A percentile compares a stretch with the other conserved stretches of the same genome.
Conservation (phyloP, 1,140 invertebrate genomes). For the Gerris buenoi region DNA sequence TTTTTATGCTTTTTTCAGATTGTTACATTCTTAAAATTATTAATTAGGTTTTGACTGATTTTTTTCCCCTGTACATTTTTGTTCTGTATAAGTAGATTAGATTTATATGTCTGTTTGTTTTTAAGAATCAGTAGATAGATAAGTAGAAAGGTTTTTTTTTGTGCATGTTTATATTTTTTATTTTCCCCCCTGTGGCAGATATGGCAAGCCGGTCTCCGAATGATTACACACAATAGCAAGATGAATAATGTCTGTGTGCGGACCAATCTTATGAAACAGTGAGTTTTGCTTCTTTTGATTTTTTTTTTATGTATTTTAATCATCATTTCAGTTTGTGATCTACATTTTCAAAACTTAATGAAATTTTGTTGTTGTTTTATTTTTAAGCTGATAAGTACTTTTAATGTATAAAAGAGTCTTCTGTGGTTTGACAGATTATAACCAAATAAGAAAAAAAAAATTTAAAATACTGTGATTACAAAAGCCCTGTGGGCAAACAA, state of each 20-base stretch:
- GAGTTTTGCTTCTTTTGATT: constrained; percentile 43
- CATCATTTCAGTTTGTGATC: too few relatives aligned
- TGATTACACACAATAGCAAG: constrained; percentile 93
- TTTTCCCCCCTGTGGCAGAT: constrained; percentile 36
- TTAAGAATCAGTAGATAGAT: constrained; percentile 6
- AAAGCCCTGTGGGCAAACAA: too few relatives aligned
- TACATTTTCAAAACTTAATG: too few relatives aligned
- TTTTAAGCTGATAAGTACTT: too few relatives aligned
- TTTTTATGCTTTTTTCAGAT: constrained; percentile 10
- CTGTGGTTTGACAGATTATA: too few relatives aligned
- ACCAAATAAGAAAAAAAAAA: too few relatives aligned
- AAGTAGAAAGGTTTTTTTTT: constrained; percentile 10
- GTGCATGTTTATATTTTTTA: constrained; percentile 17
- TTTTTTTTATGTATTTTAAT: neutral
- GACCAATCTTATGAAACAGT: constrained; percentile 96
- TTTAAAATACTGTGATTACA: too few relatives aligned
- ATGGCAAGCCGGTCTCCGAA: constrained; percentile 80
- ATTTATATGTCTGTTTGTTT: constrained; percentile 6
- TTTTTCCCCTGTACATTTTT: too few relatives aligned
- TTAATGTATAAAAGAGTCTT: neutral
- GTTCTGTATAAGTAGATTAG: too few relatives aligned
- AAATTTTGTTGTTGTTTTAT: too few relatives aligned
- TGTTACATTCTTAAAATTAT: too few relatives aligned
- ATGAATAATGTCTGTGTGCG: constrained; percentile 89
- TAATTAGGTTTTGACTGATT: too few relatives aligned